phyloP scores from a whole-genome alignment of 2,888 invertebrate genomes.

The Drosophila nr. perissopoda region DNA sequence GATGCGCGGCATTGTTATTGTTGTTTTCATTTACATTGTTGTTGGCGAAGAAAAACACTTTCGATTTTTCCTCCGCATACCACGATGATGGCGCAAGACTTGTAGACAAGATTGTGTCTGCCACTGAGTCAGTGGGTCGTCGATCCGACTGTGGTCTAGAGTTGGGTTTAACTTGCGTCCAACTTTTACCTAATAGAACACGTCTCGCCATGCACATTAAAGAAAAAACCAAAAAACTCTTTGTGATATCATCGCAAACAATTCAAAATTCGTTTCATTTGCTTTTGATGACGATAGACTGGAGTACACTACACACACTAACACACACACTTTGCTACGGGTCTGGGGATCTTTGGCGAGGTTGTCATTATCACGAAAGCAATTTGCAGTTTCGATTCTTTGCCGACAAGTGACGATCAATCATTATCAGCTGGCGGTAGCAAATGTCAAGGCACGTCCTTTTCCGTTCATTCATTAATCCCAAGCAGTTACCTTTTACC shows the following conservation, averaged over 20 bases:
- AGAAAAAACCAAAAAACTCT: conserved; percentile 33
- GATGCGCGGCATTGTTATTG: conserved; percentile 9
- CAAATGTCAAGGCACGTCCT: conserved; percentile 78
- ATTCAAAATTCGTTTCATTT: conserved; percentile 62
- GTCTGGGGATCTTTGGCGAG: conserved; percentile 27
- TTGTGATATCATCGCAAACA: conserved; percentile 9
- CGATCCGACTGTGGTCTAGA: conserved; percentile 2
- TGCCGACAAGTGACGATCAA: conserved; percentile 55
- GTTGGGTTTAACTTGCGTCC: conserved; percentile 25
- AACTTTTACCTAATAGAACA: conserved; percentile 66
- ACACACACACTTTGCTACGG: conserved; percentile 15
- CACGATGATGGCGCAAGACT: conserved; percentile 44
- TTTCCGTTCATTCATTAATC: conserved; percentile 27
- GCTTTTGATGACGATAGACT: conserved; percentile 47
- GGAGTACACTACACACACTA: neutral
- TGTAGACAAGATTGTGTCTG: conserved; percentile 21
- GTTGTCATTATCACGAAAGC: conserved; percentile 62
- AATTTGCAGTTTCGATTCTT: conserved; percentile 40
- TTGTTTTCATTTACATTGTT: conserved; percentile 17
- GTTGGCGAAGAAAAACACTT: conserved; percentile 45
- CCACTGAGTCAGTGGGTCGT: conserved; percentile 31
- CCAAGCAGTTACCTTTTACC: conserved; percentile 29
- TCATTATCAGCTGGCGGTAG: conserved; percentile 59
- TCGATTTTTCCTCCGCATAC: conserved; percentile 44
- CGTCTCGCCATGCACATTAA: conserved; percentile 72